phyloP scores from a whole-genome alignment of 2,888 invertebrate species.

The Pammene fasciana region DNA sequence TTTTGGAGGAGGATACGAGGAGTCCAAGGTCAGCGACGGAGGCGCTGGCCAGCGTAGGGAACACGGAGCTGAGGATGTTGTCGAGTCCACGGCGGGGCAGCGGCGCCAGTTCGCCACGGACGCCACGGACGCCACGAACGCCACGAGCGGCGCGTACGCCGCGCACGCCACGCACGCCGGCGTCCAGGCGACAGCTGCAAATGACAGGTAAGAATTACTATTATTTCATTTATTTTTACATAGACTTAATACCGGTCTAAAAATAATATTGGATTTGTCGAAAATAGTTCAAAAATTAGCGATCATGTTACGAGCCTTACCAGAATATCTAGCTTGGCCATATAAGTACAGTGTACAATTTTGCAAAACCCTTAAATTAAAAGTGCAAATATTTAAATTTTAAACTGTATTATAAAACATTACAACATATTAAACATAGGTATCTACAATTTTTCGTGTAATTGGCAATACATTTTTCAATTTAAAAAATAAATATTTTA shows the following conservation, averaged over 20 bases:
- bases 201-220: slow-evolving; percentile 73
- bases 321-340: no score
- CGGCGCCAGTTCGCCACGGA: slow-evolving; percentile 64
- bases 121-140: slow-evolving; percentile 63
- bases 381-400: background rate
- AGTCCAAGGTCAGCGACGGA: slow-evolving; percentile 69
- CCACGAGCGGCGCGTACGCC: slow-evolving; percentile 65
- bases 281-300: no score
- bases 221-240: background rate
- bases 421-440: no score
- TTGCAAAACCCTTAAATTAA: background rate
- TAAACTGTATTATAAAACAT: no score
- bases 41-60: slow-evolving; percentile 71
- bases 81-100: slow-evolving; percentile 72
- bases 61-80: slow-evolving; percentile 71
- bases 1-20: slow-evolving; percentile 72
- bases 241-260: background rate
- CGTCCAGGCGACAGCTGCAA: slow-evolving; percentile 79
- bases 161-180: slow-evolving; percentile 75
- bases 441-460: no score
- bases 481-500: no score
- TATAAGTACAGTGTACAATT: background rate
- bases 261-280: no score
- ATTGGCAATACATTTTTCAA: no score
- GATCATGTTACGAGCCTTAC: no score